Evolutionary conservation across 2,113 vertebrate species (phyloP), one percentile per base, ranked within the genome.

Genomic region (Psilopsiagon aymara): DNA sequence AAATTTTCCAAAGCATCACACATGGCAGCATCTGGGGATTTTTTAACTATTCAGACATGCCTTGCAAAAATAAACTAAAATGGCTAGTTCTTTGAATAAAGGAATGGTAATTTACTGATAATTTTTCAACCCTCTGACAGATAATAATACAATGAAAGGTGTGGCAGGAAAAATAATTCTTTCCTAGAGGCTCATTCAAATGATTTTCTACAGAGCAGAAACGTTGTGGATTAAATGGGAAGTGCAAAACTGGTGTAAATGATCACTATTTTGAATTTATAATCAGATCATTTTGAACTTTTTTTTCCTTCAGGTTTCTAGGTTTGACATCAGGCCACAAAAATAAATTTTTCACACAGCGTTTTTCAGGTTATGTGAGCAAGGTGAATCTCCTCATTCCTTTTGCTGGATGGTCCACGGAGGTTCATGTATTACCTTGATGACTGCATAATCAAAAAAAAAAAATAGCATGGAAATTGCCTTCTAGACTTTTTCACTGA

Each of bases 371-470:
- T 8, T 77, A 13, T 13, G 4, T 2, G 0, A 52, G 13, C n/a
- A 83, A 77, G 17, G 33, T 49, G 43, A 82, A 86, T 37, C 21
- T 43, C 25, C 23, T 85, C 23, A 43, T 79, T 90, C 29, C 4
- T 82, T 73, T 64, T 82, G 47, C 94, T 90, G 33, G 37, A 60
- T 51, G 70, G 70, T 25, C 63, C 10, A 6, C 12, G 8, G 29
- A 69, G 35, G 15, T 6, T 80, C 15, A 60, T 33, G 20, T 35
- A 51, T 35, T 76, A 66, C 17, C 66, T 68, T 57, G 85, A 74
- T n/a, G 59, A 74, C 46, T 66, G n/a, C 4, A 86, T 47, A 91
- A 96, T 80, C 35, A 83, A 93, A 91, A 94, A 86, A 90, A 39
- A 46, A 44, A 44, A 47, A 47, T 21, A 47, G 28, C 6, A 5